Conservation (phyloP, 2,797 vertebrate species). For the Furcifer pardalis region DNA sequence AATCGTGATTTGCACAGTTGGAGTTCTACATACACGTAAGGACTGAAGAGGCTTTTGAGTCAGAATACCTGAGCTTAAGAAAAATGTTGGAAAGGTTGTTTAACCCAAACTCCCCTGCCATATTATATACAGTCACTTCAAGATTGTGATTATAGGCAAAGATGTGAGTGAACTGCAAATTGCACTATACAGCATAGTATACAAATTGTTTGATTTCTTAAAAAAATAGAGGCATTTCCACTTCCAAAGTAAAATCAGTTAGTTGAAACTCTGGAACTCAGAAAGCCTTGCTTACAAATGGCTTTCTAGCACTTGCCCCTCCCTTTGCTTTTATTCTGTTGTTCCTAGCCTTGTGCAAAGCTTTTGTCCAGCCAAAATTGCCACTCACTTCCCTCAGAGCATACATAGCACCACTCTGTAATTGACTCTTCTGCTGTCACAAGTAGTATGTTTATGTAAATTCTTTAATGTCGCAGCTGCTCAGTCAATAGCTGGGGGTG, state of each 20-base stretch:
- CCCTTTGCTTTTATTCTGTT: background rate
- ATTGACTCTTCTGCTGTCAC: background rate
- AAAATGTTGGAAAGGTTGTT: background rate
- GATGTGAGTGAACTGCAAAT: background rate
- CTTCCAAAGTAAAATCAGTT: background rate
- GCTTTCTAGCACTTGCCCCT: background rate
- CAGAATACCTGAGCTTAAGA: background rate
- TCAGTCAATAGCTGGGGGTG: background rate
- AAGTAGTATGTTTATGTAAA: background rate
- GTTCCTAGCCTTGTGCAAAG: background rate
- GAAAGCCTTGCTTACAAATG: background rate
- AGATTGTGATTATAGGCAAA: background rate
- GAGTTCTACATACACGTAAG: no score
- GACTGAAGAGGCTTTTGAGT: background rate
- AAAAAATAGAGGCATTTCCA: background rate
- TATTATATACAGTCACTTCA: background rate
- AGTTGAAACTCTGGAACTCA: background rate
- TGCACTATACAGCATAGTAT: background rate
- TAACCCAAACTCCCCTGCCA: background rate
- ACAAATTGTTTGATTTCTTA: background rate
- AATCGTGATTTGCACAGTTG: no score
- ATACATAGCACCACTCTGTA: background rate
- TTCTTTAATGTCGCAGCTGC: background rate
- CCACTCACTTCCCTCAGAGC: background rate
- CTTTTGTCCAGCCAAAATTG: background rate